Percentiles rank a stretch among this genome's conserved stretches.
phyloP scores from a whole-genome alignment of 2,888 invertebrate species.

The Volucella bombylans region DNA sequence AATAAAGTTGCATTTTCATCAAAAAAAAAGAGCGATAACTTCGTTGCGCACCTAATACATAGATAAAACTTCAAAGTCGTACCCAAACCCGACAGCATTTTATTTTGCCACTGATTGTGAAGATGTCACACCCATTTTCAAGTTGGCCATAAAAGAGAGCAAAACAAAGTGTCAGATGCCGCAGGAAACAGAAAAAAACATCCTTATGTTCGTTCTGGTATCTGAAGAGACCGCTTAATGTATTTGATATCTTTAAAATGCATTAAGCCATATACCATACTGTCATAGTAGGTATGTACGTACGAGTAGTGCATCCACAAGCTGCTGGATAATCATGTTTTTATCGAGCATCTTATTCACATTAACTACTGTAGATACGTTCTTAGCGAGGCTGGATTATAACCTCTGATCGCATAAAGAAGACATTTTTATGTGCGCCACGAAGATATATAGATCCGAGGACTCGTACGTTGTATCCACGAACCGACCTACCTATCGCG shows the following conservation, averaged over 20 bases:
- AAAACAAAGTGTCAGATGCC: not conserved
- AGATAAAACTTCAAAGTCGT: no score
- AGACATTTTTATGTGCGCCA: constrained; percentile 27
- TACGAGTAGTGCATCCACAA: constrained; percentile 18
- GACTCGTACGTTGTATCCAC: not conserved
- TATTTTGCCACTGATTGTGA: no score
- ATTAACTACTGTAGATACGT: constrained; percentile 29
- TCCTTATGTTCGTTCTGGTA: constrained; percentile 6
- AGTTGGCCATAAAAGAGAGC: not conserved
- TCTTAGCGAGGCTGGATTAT: constrained; percentile 13
- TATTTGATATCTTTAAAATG: constrained; percentile 28
- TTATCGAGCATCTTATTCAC: constrained; percentile 36
- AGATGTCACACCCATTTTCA: not conserved
- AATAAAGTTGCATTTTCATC: no score
- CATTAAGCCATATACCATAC: constrained; percentile 3
- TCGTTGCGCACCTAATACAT: no score
- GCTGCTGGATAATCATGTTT: constrained; percentile 23
- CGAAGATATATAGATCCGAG: constrained; percentile 1
- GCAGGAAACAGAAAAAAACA: not conserved
- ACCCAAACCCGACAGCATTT: no score
- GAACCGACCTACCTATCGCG: no score
- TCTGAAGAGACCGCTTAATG: constrained; percentile 9
- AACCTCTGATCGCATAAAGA: constrained; percentile 37
- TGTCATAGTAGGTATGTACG: constrained; percentile 18
- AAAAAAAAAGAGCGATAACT: no score